Conservation (phyloP, 2,888 invertebrate species). For the Himalopsyche anomala region DNA sequence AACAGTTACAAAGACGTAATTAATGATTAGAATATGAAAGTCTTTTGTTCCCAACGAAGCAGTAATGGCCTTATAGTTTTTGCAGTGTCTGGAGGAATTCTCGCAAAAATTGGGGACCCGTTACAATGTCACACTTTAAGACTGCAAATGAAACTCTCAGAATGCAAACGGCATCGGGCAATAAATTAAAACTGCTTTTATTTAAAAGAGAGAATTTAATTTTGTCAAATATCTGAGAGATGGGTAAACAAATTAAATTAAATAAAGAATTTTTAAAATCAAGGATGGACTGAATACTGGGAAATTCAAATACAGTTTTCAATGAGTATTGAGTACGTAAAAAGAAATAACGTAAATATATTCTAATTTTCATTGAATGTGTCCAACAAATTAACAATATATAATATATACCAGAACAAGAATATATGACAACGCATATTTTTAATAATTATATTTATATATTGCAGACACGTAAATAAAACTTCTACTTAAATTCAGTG, state of each 20-base stretch:
- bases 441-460: too few relatives aligned
- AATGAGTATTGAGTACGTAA: too few relatives aligned
- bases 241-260: neutral
- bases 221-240: conserved; percentile 1
- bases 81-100: neutral
- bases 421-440: too few relatives aligned
- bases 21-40: neutral
- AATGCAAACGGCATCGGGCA: neutral
- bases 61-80: neutral
- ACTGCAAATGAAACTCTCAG: neutral
- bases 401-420: too few relatives aligned
- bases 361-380: too few relatives aligned
- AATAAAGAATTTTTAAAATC: too few relatives aligned
- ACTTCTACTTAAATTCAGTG: too few relatives aligned
- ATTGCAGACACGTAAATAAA: too few relatives aligned
- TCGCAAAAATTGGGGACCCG: neutral
- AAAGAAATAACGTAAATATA: too few relatives aligned
- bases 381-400: too few relatives aligned
- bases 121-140: neutral
- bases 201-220: neutral
- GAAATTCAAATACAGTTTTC: too few relatives aligned
- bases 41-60: neutral
- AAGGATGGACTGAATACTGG: too few relatives aligned
- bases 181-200: neutral
- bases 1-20: neutral